Percentiles rank a stretch among this genome's conserved stretches.
phyloP scores from a whole-genome alignment of 2,888 invertebrate species.

The Beris chalybata region DNA sequence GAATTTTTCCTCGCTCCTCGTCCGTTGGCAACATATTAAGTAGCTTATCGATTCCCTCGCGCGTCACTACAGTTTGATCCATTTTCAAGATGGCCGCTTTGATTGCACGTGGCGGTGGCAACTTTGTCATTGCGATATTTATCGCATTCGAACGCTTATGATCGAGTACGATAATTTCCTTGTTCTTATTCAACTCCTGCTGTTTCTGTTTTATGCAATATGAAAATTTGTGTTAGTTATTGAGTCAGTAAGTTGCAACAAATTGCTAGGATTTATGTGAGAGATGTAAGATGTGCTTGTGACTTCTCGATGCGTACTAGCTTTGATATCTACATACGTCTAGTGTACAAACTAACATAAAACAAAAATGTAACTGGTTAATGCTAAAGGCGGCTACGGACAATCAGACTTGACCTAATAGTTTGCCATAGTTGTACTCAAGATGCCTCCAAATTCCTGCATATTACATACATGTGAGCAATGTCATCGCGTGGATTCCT shows the following conservation, averaged over 20 bases:
- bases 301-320: conserved; percentile 7
- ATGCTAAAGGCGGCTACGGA: no score
- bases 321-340: no score
- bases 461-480: no score
- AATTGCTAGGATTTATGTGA: neutral
- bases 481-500: no score
- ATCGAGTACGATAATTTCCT: conserved; percentile 92
- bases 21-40: conserved; percentile 96
- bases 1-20: conserved; percentile 93
- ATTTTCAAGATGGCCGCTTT: conserved; percentile 99
- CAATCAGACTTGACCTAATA: no score
- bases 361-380: no score
- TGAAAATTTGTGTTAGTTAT: neutral
- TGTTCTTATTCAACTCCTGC: conserved; percentile 81
- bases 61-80: conserved; percentile 97
- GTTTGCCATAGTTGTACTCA: no score
- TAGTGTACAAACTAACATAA: no score
- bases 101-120: conserved; percentile 96
- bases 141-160: conserved; percentile 98
- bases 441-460: no score
- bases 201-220: conserved; percentile 65
- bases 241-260: neutral
- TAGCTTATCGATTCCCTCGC: conserved; percentile 98
- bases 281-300: neutral
- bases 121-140: conserved; percentile 98